Percentiles rank a stretch among this genome's conserved stretches.
phyloP scores from a whole-genome alignment of 2,113 vertebrate species.

The Leucopsar rothschildi region DNA sequence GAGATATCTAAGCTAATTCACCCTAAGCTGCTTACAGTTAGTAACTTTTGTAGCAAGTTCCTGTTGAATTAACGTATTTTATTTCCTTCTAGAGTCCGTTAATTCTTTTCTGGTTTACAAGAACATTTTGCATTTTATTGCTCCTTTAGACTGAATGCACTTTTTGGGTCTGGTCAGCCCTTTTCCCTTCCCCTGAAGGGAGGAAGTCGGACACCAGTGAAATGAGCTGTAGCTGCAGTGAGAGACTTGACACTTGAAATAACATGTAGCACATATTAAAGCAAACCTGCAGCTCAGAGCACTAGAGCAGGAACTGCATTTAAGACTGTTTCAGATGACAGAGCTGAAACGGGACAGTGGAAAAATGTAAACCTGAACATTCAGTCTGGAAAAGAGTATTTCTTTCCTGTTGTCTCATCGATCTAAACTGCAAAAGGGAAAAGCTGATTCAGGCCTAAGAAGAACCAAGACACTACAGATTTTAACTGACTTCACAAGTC shows the following conservation, averaged over 20 bases:
- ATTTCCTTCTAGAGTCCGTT: conserved; percentile 8
- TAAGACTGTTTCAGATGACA: background rate
- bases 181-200: background rate
- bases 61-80: background rate
- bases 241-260: background rate
- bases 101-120: conserved; percentile 19
- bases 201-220: background rate
- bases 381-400: background rate
- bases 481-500: background rate
- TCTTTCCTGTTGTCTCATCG: background rate
- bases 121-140: conserved; percentile 4
- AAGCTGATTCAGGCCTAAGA: background rate
- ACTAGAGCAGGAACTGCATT: background rate
- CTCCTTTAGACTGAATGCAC: conserved; percentile 55
- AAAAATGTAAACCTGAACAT: background rate
- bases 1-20: background rate
- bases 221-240: background rate
- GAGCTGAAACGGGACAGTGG: background rate
- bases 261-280: background rate
- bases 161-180: conserved; percentile 42
- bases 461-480: background rate
- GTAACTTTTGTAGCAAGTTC: background rate
- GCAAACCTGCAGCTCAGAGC: background rate
- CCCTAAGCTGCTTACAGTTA: background rate
- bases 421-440: background rate